Percentiles rank a stretch among this genome's conserved stretches.
Evolutionary conservation across 2,797 vertebrate genomes (phyloP).

Genomic region (Picus viridis): DNA sequence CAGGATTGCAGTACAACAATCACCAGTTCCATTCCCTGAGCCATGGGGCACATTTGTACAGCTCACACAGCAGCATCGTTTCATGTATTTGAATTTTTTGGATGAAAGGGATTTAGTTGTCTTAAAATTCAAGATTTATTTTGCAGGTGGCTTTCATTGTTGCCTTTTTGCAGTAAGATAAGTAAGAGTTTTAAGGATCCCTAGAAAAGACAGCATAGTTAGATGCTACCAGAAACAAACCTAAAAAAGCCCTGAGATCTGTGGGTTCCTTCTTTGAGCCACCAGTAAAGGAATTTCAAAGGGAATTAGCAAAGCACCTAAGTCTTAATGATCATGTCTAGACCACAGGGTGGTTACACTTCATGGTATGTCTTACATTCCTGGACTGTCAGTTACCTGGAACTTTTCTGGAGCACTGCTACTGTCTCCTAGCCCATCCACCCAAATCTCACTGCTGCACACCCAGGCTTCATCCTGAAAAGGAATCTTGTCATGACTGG

Average conservation of each 20-base stretch:
- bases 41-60: not conserved
- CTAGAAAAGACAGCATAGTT: not conserved
- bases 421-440: not conserved
- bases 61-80: not conserved
- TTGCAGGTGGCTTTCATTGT: not conserved
- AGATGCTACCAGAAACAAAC: not conserved
- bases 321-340: not conserved
- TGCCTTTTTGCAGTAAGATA: not conserved
- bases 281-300: not conserved
- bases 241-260: not conserved
- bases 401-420: not conserved
- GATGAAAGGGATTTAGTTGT: not conserved
- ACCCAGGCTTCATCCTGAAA: not conserved
- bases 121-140: not conserved
- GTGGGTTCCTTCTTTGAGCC: not conserved
- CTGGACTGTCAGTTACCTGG: not conserved
- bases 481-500: not conserved
- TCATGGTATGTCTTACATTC: not conserved
- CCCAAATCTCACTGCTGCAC: not conserved
- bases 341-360: accelerated
- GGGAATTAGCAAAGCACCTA: not conserved
- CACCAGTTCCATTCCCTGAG: not conserved
- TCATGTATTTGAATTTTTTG: not conserved
- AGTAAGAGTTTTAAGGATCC: not conserved
- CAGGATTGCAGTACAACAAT: not conserved